Percentiles rank a stretch among this genome's conserved stretches.
phyloP scores from a whole-genome alignment of 2,113 vertebrate genomes.

The Otus sunia region DNA sequence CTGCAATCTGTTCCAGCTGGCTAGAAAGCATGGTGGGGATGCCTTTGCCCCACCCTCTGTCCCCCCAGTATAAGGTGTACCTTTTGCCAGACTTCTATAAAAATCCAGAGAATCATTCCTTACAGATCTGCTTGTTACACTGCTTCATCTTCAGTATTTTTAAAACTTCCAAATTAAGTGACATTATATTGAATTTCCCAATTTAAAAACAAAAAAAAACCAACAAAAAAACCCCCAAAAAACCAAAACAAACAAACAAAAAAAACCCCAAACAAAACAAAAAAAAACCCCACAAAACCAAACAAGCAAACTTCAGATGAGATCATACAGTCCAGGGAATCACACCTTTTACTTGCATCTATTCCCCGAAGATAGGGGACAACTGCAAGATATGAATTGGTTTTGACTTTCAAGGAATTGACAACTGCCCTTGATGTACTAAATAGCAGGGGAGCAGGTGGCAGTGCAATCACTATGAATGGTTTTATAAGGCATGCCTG shows the following conservation, averaged over 20 bases:
- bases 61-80: background rate
- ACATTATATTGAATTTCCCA: background rate
- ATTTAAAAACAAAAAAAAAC: background rate
- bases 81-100: background rate
- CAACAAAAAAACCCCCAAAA: too few species aligned
- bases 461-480: background rate
- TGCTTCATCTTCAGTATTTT: background rate
- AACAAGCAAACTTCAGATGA: background rate
- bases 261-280: too few species aligned
- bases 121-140: background rate
- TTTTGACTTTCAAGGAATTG: slow-evolving; percentile 23
- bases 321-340: background rate
- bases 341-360: background rate
- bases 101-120: background rate
- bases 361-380: background rate
- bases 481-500: background rate
- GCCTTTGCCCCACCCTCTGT: rapidly evolving
- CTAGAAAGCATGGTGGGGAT: background rate
- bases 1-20: background rate
- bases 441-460: slow-evolving; percentile 6
- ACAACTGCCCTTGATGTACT: slow-evolving; percentile 8
- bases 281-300: too few species aligned
- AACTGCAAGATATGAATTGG: background rate
- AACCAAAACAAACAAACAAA: too few species aligned
- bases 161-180: background rate